A percentile compares a stretch with the other conserved stretches of the same genome.
These are phyloP conservation scores for Schizotus pectinicornis DNA, from an alignment of 2,888 invertebrate species.

Conservation along the genomic window DNA sequence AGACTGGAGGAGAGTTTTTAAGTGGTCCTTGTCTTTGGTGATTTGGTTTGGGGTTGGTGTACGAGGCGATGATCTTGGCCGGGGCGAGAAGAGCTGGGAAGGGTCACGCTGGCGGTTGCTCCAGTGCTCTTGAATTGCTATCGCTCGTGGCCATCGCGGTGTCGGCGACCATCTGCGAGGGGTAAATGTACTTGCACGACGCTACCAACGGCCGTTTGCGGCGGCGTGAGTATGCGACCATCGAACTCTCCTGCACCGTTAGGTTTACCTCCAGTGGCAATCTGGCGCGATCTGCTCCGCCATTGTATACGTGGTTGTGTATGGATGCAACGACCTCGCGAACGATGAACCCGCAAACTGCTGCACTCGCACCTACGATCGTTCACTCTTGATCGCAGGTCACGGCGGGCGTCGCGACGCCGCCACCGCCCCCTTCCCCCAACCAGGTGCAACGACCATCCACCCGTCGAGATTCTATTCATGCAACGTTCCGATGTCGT, in stretches of 20 bases:
- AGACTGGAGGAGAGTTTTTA: too few species aligned
- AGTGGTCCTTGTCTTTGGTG: too few species aligned
- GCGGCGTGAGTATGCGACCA: conserved; percentile 34
- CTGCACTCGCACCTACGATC: conserved; percentile 7
- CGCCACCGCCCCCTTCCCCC: not conserved
- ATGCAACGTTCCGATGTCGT: conserved; percentile 1
- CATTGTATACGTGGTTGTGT: conserved; percentile 31
- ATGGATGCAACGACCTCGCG: conserved; percentile 46
- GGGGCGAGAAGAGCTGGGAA: too few species aligned
- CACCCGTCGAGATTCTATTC: not conserved
- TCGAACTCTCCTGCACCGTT: conserved; percentile 42
- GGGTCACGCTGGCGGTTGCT: not conserved
- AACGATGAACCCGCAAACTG: conserved; percentile 40
- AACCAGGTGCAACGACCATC: conserved; percentile 26
- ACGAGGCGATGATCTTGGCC: too few species aligned
- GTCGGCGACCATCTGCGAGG: conserved; percentile 27
- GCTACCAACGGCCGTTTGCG: conserved; percentile 31
- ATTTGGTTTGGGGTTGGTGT: not conserved
- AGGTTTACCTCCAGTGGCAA: conserved; percentile 42
- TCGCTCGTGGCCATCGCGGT: conserved; percentile 2
- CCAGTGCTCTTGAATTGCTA: not conserved
- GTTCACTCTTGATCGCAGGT: conserved; percentile 3
- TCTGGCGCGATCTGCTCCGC: conserved; percentile 36
- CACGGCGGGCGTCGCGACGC: conserved; percentile 18
- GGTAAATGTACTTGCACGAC: conserved; percentile 38